These are phyloP conservation scores for Tribolium madens DNA, from an alignment of 1,140 invertebrate species.

Conservation along the genomic window DNA sequence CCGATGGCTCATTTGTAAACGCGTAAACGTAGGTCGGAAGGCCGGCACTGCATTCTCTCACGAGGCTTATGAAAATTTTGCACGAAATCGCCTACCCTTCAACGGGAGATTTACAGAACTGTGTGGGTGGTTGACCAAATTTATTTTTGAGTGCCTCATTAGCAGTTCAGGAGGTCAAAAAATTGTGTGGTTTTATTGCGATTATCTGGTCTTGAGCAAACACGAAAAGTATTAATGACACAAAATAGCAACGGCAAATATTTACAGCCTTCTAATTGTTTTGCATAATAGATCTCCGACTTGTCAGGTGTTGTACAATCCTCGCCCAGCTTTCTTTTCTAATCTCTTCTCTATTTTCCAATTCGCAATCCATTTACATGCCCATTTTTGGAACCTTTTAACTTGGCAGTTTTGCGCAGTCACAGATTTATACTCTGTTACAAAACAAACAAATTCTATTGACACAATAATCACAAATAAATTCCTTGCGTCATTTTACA, in stretches of 20 bases:
- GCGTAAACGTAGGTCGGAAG: slow-evolving; percentile 41
- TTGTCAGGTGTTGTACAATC: not conserved
- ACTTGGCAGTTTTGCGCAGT: not conserved
- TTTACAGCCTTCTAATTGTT: not conserved
- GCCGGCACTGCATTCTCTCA: slow-evolving; percentile 29
- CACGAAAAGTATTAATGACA: not conserved
- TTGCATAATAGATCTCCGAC: not conserved
- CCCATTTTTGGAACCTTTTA: not conserved
- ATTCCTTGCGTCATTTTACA: not conserved
- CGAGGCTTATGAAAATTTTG: slow-evolving; percentile 19
- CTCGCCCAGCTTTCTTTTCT: not conserved
- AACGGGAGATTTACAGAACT: not conserved
- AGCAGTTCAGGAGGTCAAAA: not conserved
- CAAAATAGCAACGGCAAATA: not conserved
- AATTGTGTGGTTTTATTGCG: too few relatives aligned
- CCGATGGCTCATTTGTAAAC: slow-evolving; percentile 42
- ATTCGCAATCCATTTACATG: not conserved
- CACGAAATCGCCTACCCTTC: not conserved
- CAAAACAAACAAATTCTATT: not conserved
- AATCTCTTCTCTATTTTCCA: not conserved
- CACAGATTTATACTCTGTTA: not conserved
- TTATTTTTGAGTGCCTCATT: not conserved
- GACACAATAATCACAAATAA: not conserved
- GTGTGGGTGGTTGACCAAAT: not conserved
- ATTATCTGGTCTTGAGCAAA: not conserved